These are phyloP conservation scores for Perognathus longimembris DNA, from an alignment of 2,113 vertebrate genomes.

Conservation along the genomic window DNA sequence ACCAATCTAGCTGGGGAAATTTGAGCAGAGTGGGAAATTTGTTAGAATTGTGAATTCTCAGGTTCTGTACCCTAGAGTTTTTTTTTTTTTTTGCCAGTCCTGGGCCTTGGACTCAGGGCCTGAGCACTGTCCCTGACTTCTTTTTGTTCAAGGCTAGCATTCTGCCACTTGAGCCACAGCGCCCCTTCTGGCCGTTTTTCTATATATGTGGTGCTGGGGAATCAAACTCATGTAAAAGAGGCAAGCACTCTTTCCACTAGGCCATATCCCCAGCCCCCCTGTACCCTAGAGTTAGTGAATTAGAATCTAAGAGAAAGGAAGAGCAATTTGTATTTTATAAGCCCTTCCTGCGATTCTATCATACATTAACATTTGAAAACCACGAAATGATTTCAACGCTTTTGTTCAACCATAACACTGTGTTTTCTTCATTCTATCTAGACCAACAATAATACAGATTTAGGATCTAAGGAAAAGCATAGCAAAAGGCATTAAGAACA, in stretches of 20 bases:
- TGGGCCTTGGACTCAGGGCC: too few species aligned
- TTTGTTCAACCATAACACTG: conserved; percentile 22
- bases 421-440: neutral
- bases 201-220: too few species aligned
- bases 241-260: too few species aligned
- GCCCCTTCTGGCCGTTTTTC: too few species aligned
- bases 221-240: too few species aligned
- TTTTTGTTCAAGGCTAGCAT: too few species aligned
- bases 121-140: too few species aligned
- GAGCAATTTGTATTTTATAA: conserved; percentile 25
- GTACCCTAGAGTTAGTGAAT: neutral
- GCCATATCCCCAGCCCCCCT: too few species aligned
- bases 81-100: too few species aligned
- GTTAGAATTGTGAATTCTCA: conserved; percentile 30
- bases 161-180: too few species aligned
- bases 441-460: conserved; percentile 40
- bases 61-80: neutral
- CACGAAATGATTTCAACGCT: conserved; percentile 58
- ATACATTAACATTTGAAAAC: conserved; percentile 41
- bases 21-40: neutral
- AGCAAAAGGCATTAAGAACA: conserved; percentile 23
- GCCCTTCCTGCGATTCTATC: neutral
- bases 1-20: too few species aligned
- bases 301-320: neutral
- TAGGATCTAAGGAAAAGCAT: conserved; percentile 30